Evolutionary conservation across 2,797 vertebrate species (phyloP).

Genomic region (Hybognathus amarus): DNA sequence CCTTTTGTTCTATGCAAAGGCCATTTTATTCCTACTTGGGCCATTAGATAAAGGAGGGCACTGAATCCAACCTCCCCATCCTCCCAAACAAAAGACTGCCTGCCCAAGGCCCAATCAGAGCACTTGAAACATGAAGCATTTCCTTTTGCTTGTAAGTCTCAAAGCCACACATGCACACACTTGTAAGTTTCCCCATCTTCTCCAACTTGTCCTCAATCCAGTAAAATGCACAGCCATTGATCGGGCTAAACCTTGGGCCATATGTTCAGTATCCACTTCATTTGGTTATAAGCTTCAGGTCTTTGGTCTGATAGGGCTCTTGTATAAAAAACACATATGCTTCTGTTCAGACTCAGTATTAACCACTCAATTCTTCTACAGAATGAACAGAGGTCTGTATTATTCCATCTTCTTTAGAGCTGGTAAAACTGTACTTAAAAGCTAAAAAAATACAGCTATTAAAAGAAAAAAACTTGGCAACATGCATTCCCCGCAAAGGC

Average conservation of each 20-base stretch:
- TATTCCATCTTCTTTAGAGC: constrained; percentile 39
- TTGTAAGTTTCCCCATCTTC: constrained; percentile 8
- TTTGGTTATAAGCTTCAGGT: constrained; percentile 44
- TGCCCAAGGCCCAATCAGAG: constrained; percentile 50
- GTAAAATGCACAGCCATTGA: constrained; percentile 45
- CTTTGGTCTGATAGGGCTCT: constrained; percentile 45
- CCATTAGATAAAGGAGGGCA: constrained; percentile 48
- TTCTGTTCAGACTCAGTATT: constrained; percentile 42
- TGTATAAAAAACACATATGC: constrained; percentile 42
- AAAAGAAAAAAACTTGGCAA: constrained; percentile 14
- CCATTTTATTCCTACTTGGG: constrained; percentile 46
- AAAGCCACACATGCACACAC: constrained; percentile 42
- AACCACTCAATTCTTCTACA: constrained; percentile 39
- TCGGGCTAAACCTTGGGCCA: constrained; percentile 48
- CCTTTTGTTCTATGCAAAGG: constrained; percentile 51
- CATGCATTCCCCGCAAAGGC: background rate
- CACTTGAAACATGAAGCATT: constrained; percentile 52
- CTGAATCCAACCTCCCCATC: constrained; percentile 46
- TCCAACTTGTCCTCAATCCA: constrained; percentile 16
- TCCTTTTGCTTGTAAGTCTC: constrained; percentile 47
- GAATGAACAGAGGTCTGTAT: constrained; percentile 30
- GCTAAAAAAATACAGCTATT: constrained; percentile 12
- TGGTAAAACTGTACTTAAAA: constrained; percentile 34
- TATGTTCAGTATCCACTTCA: constrained; percentile 46
- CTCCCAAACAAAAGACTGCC: constrained; percentile 50